Conservation (phyloP, 2,797 vertebrate species). For the Gallinago stenura region DNA sequence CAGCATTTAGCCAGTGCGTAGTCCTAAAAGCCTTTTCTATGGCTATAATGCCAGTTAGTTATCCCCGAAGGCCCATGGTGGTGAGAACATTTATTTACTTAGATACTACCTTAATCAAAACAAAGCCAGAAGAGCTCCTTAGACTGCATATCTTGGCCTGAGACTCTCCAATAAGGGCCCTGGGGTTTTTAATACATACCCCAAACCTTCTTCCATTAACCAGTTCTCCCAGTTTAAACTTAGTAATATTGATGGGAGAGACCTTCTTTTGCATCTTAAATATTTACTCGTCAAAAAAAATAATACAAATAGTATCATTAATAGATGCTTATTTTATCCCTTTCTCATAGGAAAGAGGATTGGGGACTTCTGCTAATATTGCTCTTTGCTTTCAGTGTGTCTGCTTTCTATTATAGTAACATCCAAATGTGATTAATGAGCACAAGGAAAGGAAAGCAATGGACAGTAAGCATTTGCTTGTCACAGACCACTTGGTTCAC, state of each 20-base stretch:
- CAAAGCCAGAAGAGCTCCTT: slow-evolving; percentile 36
- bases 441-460: neutral
- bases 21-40: neutral
- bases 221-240: neutral
- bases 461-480: neutral
- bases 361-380: neutral
- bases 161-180: neutral
- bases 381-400: neutral
- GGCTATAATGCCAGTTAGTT: slow-evolving; percentile 29
- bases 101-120: slow-evolving; percentile 51
- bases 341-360: slow-evolving; percentile 11
- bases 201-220: neutral
- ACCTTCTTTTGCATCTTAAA: slow-evolving; percentile 20
- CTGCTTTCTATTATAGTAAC: neutral
- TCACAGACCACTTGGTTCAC: neutral
- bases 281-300: neutral
- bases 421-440: neutral
- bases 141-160: slow-evolving; percentile 38
- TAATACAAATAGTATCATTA: no score
- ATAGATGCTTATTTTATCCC: neutral
- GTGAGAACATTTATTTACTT: slow-evolving; percentile 48
- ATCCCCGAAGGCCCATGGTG: neutral
- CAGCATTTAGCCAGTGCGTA: neutral
- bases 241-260: neutral
- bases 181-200: slow-evolving; percentile 32